These are phyloP conservation scores for Pollenia griseotomentosa DNA, from an alignment of 2,888 invertebrate species.

Conservation along the genomic window DNA sequence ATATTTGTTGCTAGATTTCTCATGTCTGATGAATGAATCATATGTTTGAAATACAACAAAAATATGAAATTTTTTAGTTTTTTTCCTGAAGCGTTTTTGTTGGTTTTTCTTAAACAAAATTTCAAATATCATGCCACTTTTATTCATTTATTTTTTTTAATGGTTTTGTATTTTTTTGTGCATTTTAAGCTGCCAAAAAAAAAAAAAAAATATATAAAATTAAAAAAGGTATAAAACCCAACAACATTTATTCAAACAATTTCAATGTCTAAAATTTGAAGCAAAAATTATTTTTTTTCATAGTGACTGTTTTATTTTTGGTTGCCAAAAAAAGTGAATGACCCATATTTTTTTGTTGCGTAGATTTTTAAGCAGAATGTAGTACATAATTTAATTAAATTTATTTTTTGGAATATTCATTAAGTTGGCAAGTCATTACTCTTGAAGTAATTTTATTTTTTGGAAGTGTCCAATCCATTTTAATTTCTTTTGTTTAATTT, in stretches of 20 bases:
- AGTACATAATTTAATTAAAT: background rate
- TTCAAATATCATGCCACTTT: conserved; percentile 60
- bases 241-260: conserved; percentile 2
- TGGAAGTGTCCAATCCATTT: background rate
- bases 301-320: background rate
- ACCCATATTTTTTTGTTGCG: conserved; percentile 22
- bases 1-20: conserved; percentile 26
- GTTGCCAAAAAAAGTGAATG: conserved; percentile 19
- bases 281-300: background rate
- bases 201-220: conserved; percentile 9
- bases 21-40: conserved; percentile 46
- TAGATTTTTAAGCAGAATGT: background rate
- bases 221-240: background rate
- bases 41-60: conserved; percentile 44
- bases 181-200: conserved; percentile 48
- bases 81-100: conserved; percentile 4
- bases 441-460: background rate
- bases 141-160: conserved; percentile 4
- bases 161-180: background rate
- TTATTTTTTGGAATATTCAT: background rate
- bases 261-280: conserved; percentile 54
- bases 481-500: background rate
- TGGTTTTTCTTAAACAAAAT: background rate
- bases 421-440: background rate
- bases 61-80: conserved; percentile 9